A percentile compares a stretch with the other conserved stretches of the same genome.
phyloP scores from a whole-genome alignment of 92 coral and sea anemone genomes.

The Actinostola sp. region DNA sequence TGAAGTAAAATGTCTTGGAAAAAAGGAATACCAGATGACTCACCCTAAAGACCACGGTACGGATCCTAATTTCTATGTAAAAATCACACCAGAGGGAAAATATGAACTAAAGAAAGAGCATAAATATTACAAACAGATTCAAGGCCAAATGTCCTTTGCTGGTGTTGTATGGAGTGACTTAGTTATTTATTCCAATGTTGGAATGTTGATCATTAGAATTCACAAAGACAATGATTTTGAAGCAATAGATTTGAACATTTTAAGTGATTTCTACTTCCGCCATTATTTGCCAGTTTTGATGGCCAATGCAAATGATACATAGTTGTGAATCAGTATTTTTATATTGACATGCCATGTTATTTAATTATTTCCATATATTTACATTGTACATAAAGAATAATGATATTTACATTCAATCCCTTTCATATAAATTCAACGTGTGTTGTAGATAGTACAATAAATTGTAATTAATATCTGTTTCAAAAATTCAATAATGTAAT shows the following conservation, averaged over 20 bases:
- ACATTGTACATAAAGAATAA: no score
- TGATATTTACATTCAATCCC: no score
- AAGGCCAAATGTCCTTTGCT: conserved; percentile 67
- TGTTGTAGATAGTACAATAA: no score
- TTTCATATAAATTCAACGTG: no score
- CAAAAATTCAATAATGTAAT: no score
- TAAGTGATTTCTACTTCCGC: conserved; percentile 7
- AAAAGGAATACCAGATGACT: neutral
- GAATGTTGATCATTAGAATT: conserved; percentile 5
- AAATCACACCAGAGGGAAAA: neutral
- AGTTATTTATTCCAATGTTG: conserved; percentile 1
- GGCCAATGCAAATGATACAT: no score
- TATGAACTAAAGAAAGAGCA: conserved; percentile 44
- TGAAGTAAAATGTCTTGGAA: conserved; percentile 68
- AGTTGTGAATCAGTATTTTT: no score
- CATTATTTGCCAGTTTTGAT: conserved; percentile 17
- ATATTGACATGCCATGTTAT: no score
- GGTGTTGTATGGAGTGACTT: conserved; percentile 70
- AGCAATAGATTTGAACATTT: conserved; percentile 9
- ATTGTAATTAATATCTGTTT: no score
- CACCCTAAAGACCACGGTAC: no score
- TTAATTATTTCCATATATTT: no score
- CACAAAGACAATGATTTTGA: conserved; percentile 14
- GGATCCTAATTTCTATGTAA: no score
- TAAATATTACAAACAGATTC: conserved; percentile 52